phyloP scores from a whole-genome alignment of 2,797 vertebrate species.

The Mergus octosetaceus region DNA sequence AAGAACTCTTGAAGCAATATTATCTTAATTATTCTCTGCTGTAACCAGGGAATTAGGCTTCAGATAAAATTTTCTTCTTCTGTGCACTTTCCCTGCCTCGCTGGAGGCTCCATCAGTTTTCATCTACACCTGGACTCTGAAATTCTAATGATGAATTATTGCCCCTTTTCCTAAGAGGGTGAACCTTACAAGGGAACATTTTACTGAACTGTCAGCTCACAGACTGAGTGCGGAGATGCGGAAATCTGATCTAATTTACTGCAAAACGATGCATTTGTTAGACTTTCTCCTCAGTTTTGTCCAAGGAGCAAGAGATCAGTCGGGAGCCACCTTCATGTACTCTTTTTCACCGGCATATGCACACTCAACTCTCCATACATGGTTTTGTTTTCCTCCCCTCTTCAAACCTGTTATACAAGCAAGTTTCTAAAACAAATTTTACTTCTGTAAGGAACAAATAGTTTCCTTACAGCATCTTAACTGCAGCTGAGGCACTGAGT shows the following conservation, averaged over 20 bases:
- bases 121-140: constrained; percentile 98
- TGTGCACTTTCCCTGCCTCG: constrained; percentile 84
- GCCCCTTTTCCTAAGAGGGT: constrained; percentile 88
- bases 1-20: constrained; percentile 93
- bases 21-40: constrained; percentile 94
- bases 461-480: background rate
- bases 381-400: background rate
- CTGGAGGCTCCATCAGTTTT: constrained; percentile 94
- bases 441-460: background rate
- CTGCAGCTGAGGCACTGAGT: background rate
- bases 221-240: constrained; percentile 81
- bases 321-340: constrained; percentile 23
- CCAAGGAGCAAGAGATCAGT: constrained; percentile 77
- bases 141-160: constrained; percentile 98
- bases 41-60: constrained; percentile 93
- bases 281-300: constrained; percentile 70
- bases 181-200: constrained; percentile 86
- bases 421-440: constrained; percentile 3
- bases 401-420: background rate
- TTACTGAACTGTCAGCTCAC: constrained; percentile 87
- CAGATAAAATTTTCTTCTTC: constrained; percentile 95
- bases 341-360: background rate
- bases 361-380: background rate
- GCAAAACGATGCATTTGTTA: constrained; percentile 82
- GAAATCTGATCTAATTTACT: constrained; percentile 89